These are phyloP conservation scores for Tachuris rubrigastra DNA, from an alignment of 2,113 vertebrate genomes.

Conservation along the genomic window DNA sequence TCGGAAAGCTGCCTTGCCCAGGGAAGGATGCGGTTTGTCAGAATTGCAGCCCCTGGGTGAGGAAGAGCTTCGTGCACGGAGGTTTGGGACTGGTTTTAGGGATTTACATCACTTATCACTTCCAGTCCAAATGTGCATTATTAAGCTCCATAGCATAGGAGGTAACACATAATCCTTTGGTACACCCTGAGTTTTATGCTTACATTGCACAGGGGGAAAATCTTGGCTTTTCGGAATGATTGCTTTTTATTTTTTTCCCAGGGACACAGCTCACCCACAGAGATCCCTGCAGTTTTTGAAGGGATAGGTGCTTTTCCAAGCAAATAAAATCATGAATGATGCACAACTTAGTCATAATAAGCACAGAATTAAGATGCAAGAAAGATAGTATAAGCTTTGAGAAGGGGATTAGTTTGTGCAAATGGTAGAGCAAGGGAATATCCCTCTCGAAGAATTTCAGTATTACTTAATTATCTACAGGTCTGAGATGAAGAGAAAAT, in stretches of 20 bases:
- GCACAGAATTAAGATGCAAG: background rate
- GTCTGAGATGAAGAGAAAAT: background rate
- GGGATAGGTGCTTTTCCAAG: background rate
- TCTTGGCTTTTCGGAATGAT: background rate
- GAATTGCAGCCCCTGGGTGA: rapidly evolving
- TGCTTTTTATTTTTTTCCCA: background rate
- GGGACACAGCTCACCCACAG: background rate
- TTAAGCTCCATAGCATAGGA: background rate
- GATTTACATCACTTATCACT: background rate
- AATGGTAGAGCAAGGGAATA: background rate
- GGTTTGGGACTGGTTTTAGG: background rate
- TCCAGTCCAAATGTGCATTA: background rate
- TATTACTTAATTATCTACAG: background rate
- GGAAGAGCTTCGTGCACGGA: background rate
- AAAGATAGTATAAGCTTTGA: background rate
- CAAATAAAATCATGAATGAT: background rate
- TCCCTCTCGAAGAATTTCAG: background rate
- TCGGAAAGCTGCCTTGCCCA: background rate
- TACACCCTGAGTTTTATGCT: background rate
- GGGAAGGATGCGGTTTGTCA: background rate
- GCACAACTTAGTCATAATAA: background rate
- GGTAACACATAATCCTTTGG: background rate
- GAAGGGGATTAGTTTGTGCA: background rate
- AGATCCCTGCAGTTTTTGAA: background rate
- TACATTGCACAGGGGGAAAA: too few relatives aligned